Percentiles rank a stretch among this genome's conserved stretches.
These are phyloP conservation scores for Rutilus rutilus DNA, from an alignment of 2,113 vertebrate species.

Conservation along the genomic window DNA sequence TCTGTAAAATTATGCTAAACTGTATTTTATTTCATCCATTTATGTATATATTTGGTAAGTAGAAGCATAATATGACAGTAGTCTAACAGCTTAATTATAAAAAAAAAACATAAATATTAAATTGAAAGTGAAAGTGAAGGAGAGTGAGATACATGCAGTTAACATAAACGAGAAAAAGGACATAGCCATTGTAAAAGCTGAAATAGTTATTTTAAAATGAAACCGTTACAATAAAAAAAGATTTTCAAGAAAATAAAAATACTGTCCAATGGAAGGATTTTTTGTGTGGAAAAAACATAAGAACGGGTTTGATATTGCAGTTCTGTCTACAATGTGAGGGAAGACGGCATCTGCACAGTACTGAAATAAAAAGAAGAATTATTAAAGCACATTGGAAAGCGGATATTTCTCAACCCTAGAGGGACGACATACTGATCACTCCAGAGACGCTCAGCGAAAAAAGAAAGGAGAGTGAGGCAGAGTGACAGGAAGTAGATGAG, in stretches of 20 bases:
- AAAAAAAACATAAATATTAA: background rate
- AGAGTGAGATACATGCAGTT: background rate
- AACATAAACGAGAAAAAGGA: background rate
- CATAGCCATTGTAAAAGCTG: background rate
- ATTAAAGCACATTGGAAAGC: constrained; percentile 16
- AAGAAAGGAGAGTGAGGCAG: constrained; percentile 19
- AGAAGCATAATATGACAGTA: too few species aligned
- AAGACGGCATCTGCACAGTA: background rate
- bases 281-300: background rate
- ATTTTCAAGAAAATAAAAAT: background rate
- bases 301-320: background rate
- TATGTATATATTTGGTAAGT: too few species aligned
- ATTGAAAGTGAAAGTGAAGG: background rate
- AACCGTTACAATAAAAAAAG: background rate
- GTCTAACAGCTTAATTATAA: too few species aligned
- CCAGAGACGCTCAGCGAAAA: constrained; percentile 37
- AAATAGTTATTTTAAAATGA: background rate
- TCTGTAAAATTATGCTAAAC: too few species aligned
- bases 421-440: constrained; percentile 16
- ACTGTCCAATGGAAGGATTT: background rate
- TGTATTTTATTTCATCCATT: too few species aligned
- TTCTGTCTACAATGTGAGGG: background rate
- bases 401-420: constrained; percentile 26
- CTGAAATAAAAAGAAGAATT: constrained; percentile 37
- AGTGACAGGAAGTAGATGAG: constrained; percentile 48